These are phyloP conservation scores for Entomobrya proxima DNA, from an alignment of 2,888 invertebrate genomes.

Conservation along the genomic window DNA sequence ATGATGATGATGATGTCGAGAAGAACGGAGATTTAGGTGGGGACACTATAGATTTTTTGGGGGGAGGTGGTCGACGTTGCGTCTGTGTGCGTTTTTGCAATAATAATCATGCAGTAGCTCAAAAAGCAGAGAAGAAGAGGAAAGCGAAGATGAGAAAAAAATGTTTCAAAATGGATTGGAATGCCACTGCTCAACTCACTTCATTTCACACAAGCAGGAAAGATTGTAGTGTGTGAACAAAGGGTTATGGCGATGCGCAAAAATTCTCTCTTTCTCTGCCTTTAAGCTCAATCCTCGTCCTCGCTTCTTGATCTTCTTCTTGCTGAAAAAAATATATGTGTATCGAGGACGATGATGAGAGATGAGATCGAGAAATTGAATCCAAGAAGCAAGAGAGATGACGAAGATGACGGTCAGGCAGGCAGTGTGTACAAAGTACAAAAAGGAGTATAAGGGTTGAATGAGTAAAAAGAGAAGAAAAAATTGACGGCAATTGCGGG, in stretches of 20 bases:
- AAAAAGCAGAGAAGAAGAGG: slow-evolving; percentile 18
- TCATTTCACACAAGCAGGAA: slow-evolving; percentile 26
- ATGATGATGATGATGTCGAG: neutral
- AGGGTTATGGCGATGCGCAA: slow-evolving; percentile 36
- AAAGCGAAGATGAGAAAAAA: slow-evolving; percentile 24
- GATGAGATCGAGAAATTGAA: slow-evolving; percentile 55
- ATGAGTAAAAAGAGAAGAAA: slow-evolving; percentile 41
- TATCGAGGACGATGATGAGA: slow-evolving; percentile 53
- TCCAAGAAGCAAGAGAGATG: slow-evolving; percentile 9
- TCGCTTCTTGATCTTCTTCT: neutral
- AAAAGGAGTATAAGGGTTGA: neutral
- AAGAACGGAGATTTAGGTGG: slow-evolving; percentile 22
- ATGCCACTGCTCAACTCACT: slow-evolving; percentile 5
- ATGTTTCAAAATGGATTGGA: slow-evolving; percentile 44
- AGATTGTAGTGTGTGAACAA: slow-evolving; percentile 24
- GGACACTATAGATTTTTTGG: slow-evolving; percentile 12
- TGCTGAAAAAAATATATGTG: slow-evolving; percentile 29
- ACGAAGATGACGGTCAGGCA: neutral
- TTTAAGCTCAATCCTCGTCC: no score
- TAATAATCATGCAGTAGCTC: neutral
- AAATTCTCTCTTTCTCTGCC: slow-evolving; percentile 23
- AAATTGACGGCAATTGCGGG: slow-evolving; percentile 63
- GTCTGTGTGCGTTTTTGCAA: neutral
- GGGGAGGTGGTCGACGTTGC: slow-evolving; percentile 18
- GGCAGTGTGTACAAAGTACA: neutral